Base-by-base conservation (phyloP, 2,888 invertebrate genomes). In the Agrochola litura region DNA sequence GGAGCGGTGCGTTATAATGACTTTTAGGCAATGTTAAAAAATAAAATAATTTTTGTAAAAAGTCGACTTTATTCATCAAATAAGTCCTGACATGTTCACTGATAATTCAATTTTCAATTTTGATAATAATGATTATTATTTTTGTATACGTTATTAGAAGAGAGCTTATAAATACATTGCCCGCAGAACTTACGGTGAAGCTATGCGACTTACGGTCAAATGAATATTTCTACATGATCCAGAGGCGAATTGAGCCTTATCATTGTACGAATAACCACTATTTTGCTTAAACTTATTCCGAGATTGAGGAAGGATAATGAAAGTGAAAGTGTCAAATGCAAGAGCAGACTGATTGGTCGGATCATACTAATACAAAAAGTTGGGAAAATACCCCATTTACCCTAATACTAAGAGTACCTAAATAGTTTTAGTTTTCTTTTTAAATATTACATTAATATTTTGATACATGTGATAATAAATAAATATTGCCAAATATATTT, bases 41-140 rank as follows among this genome's bases (percentile, higher is more conserved):
- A 61, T 19, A 65, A 41, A 65, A 46, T 12, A 37, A 25, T n/a
- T 16, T 37, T 58, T 37, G 30, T 0, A 69, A 61, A 77, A 65
- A 56, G 58, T 84, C 77, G 86, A 86, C 84, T 82, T 89, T 90
- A 84, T 84, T 88, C n/a, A 79, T 84, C 79, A 89, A 88, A 84
- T 92, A 91, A 91, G 91, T 92, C 92, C 90, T 72, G 25, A 74
- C 30, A 63, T 4, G 41, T 68, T 58, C 49, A 65, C 41, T 76
- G 65, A 81, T 67, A 37, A 30, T 30, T 30, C 30, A 63, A 56
- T 61, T 64, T 66, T 71, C 37, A 75, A 71, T 71, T 75, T 79
- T 60, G 41, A 70, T 46, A 66, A 76, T 41, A 60, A 49, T 71
- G 12, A 56, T 79, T 54, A 72, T 64, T 49, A 79, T 41, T 58